phyloP scores from a whole-genome alignment of 2,888 invertebrate species.

The Apoda limacodes region DNA sequence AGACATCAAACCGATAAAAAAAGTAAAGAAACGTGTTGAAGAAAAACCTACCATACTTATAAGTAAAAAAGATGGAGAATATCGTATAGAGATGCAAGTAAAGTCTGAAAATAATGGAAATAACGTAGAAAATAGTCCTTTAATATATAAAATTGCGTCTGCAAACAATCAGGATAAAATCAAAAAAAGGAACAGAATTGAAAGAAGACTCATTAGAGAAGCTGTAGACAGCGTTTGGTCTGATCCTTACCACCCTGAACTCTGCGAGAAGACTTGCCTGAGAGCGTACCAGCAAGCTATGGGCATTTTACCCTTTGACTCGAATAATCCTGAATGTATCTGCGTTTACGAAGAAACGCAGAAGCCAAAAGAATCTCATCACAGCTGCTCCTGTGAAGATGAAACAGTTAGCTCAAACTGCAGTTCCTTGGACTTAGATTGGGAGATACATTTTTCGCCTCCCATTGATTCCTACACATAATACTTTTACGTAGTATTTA shows the following conservation, averaged over 20 bases:
- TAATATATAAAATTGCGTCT: constrained; percentile 40
- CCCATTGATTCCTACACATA: constrained; percentile 27
- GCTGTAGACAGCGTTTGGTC: constrained; percentile 31
- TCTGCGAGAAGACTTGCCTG: constrained; percentile 37
- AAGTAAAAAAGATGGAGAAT: constrained; percentile 42
- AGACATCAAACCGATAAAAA: constrained; percentile 26
- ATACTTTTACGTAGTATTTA: too few relatives aligned
- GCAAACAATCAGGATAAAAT: constrained; percentile 33
- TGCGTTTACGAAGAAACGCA: constrained; percentile 20
- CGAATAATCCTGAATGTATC: constrained; percentile 25
- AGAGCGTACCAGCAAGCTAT: constrained; percentile 38
- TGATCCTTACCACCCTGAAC: constrained; percentile 37
- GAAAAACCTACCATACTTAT: constrained; percentile 43
- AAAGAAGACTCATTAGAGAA: constrained; percentile 26
- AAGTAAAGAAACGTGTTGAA: constrained; percentile 31
- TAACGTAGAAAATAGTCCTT: constrained; percentile 27
- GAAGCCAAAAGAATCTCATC: constrained; percentile 15
- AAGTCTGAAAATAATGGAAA: constrained; percentile 22
- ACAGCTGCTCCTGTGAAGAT: constrained; percentile 31
- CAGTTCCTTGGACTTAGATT: constrained; percentile 45
- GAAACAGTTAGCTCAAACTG: constrained; percentile 31
- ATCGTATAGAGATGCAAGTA: constrained; percentile 43
- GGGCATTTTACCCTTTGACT: constrained; percentile 26
- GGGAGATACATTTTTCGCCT: constrained; percentile 55
- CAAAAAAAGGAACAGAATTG: constrained; percentile 26